phyloP scores from a whole-genome alignment of 2,888 invertebrate species.

The Caenorhabditis sp. region DNA sequence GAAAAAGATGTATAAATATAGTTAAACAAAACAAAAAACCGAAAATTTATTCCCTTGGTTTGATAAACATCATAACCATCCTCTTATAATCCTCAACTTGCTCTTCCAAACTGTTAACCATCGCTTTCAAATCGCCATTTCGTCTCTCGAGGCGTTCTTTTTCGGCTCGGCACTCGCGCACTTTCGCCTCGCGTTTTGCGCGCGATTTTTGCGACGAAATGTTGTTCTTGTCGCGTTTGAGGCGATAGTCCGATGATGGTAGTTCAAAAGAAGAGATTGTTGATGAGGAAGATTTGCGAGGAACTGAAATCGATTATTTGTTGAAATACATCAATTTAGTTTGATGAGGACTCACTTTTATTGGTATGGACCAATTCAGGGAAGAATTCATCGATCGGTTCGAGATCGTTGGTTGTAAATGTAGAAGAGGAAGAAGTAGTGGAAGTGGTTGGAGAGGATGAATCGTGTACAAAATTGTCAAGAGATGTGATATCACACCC shows the following conservation, averaged over 20 bases:
- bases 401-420: constrained; percentile 12
- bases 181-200: constrained; percentile 43
- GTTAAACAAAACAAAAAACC: background rate
- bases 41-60: background rate
- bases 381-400: constrained; percentile 49
- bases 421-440: background rate
- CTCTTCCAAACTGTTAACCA: constrained; percentile 37
- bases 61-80: constrained; percentile 46
- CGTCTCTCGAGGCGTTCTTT: constrained; percentile 30
- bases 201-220: constrained; percentile 41
- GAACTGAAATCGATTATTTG: constrained; percentile 5
- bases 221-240: constrained; percentile 51
- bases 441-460: background rate
- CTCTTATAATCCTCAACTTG: constrained; percentile 53
- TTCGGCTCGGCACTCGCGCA: constrained; percentile 36
- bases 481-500: constrained; percentile 48
- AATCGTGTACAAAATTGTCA: constrained; percentile 41
- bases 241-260: constrained; percentile 39
- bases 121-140: constrained; percentile 42
- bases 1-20: too few species aligned
- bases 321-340: background rate
- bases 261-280: constrained; percentile 8
- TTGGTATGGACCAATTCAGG: constrained; percentile 33
- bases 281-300: constrained; percentile 20
- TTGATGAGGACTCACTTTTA: constrained; percentile 21